Evolutionary conservation across 1,140 invertebrate genomes (phyloP), one percentile per base, ranked within the genome.

Genomic region (Aphis gossypii): DNA sequence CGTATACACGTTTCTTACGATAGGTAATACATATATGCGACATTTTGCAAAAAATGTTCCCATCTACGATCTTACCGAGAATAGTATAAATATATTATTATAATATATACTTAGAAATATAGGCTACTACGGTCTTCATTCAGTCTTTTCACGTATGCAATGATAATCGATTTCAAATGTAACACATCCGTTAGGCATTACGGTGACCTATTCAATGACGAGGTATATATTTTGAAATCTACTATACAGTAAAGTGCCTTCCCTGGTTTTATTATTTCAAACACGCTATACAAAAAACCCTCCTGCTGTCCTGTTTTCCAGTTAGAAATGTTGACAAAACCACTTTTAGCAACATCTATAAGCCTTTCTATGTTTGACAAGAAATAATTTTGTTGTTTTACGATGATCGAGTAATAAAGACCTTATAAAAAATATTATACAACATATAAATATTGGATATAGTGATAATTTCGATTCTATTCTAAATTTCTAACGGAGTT

Each of bases 381-480:
- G 30, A 48, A 48, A 87, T 48, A 48, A 87, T 48, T 48, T n/a
- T 87, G 86, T 87, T 87, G 20, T 87, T 86, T 87, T 6, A 87
- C 30, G 7, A 35, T 8, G 86, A 21, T 87, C 84, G 44, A 86
- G 41, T 44, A 44, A 86, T 30, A 44, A 44, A 44, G 14, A 86
- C 11, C 25, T 86, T n/a, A 18, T 30, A 86, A 46, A 86, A 46
- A 30, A 86, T 46, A 86, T 46, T 23, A 83, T 3, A 41, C 44
- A 44, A n/a, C 60, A n/a, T 76, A 20, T 76, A 4, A 18, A n/a
- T 76, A 76, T 76, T n/a, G 0, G 38, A 84, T 84, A 86, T n/a
- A 3, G 23, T 30, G 83, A 14, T 86, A 46, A 86, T 46, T 86
- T 46, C 9, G 14, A 46, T 46, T 86, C 0, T n/a, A 76, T 20